These are phyloP conservation scores for Aleiodes leptofemur DNA, from an alignment of 2,888 invertebrate species.

Conservation along the genomic window DNA sequence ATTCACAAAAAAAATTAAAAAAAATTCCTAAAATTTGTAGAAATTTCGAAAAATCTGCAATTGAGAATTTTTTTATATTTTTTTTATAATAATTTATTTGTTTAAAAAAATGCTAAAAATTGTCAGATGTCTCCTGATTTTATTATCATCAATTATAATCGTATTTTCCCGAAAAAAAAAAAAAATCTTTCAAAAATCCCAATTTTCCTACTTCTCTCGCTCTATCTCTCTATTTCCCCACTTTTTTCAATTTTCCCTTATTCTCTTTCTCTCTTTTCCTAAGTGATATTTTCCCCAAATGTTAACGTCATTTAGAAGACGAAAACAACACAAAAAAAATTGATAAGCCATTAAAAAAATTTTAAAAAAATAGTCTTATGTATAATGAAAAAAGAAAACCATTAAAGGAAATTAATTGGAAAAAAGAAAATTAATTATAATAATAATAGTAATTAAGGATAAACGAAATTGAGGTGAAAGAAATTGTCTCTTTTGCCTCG, in stretches of 20 bases:
- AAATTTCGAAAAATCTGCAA: too few species aligned
- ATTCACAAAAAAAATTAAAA: too few species aligned
- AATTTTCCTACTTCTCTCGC: constrained; percentile 6
- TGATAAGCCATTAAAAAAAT: constrained; percentile 35
- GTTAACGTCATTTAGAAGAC: constrained; percentile 43
- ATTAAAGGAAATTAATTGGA: constrained; percentile 33
- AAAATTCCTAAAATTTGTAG: too few species aligned
- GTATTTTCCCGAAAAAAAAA: too few species aligned
- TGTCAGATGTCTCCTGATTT: too few species aligned
- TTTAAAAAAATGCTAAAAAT: too few species aligned
- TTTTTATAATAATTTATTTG: too few species aligned
- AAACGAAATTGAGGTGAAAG: constrained; percentile 28
- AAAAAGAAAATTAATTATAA: constrained; percentile 39
- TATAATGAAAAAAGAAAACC: constrained; percentile 38
- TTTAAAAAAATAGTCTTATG: constrained; percentile 5
- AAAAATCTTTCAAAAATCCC: too few species aligned
- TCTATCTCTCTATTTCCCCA: constrained; percentile 20
- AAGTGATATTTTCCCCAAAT: neutral
- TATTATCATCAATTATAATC: too few species aligned
- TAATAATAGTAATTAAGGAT: constrained; percentile 15
- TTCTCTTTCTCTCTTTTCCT: too few species aligned
- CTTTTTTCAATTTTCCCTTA: too few species aligned
- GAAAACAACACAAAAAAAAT: constrained; percentile 27
- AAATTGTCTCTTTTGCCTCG: neutral
- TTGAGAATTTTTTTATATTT: too few species aligned